Percentiles rank a stretch among this genome's conserved stretches.
Evolutionary conservation across 2,113 vertebrate species (phyloP).

Genomic region (Dolichallabes microphthalmus): DNA sequence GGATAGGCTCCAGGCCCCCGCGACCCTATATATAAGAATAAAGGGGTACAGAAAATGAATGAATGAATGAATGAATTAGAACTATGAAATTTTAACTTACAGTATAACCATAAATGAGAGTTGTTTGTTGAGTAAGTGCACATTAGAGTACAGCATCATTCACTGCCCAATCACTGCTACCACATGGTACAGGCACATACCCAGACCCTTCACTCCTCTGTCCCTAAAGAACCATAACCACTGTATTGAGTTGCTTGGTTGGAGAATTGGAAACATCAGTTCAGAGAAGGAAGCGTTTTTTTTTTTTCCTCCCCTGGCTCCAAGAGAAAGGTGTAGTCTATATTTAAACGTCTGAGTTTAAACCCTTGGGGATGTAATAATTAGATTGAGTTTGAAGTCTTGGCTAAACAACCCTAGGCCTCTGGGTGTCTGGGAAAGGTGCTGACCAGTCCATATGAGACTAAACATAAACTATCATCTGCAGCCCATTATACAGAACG

Average conservation of each 20-base stretch:
- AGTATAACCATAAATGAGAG: too few species aligned
- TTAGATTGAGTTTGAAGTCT: constrained; percentile 61
- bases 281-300: neutral
- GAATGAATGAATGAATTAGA: too few species aligned
- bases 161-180: constrained; percentile 6
- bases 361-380: constrained; percentile 41
- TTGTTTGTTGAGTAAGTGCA: neutral
- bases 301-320: neutral
- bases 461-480: constrained; percentile 56
- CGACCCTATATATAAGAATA: too few species aligned
- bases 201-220: constrained; percentile 3
- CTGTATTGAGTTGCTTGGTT: neutral
- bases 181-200: neutral
- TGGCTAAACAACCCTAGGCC: constrained; percentile 36
- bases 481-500: constrained; percentile 46
- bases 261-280: constrained; percentile 10
- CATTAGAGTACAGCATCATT: neutral
- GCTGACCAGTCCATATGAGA: constrained; percentile 35
- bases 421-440: constrained; percentile 16
- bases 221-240: constrained; percentile 20
- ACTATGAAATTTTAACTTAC: too few species aligned
- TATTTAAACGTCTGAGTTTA: constrained; percentile 28
- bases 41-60: too few species aligned
- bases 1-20: too few species aligned
- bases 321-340: neutral